Evolutionary conservation across 2,113 vertebrate species (phyloP).

Genomic region (Lepus americanus): DNA sequence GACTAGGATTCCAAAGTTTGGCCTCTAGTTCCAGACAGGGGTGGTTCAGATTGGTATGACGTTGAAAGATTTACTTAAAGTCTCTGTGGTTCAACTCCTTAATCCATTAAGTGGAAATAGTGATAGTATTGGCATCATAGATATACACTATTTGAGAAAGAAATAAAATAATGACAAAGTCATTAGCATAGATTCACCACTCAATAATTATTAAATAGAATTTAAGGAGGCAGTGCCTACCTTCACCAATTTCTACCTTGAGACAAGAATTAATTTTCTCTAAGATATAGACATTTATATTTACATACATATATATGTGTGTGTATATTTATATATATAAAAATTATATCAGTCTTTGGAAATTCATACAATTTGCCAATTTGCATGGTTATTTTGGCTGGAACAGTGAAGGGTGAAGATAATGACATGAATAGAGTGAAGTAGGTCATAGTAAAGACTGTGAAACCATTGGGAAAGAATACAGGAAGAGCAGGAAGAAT

Average conservation of each 20-base stretch:
- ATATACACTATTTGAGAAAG: background rate
- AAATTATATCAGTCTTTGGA: background rate
- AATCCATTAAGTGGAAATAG: background rate
- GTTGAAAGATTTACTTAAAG: background rate
- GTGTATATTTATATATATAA: too few relatives aligned
- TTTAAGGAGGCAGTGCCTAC: background rate
- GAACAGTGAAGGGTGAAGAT: too few relatives aligned
- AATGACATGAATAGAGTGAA: too few relatives aligned
- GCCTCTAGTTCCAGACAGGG: background rate
- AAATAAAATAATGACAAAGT: background rate
- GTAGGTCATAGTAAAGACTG: too few relatives aligned
- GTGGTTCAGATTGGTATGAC: background rate
- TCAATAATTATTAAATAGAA: background rate
- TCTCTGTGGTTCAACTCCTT: background rate
- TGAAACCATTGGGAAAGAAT: background rate
- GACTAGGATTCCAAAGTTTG: background rate
- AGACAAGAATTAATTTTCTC: slow-evolving; percentile 18
- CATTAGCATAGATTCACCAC: background rate
- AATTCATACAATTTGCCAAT: background rate
- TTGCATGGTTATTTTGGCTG: background rate
- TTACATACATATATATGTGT: too few relatives aligned
- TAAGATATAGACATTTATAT: background rate
- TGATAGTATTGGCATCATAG: background rate
- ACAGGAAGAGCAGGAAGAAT: background rate
- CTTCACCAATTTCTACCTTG: background rate